Percentiles rank a stretch among this genome's conserved stretches.
Conservation (phyloP, 2,113 vertebrate species). For the Actenoides lindsayi region DNA sequence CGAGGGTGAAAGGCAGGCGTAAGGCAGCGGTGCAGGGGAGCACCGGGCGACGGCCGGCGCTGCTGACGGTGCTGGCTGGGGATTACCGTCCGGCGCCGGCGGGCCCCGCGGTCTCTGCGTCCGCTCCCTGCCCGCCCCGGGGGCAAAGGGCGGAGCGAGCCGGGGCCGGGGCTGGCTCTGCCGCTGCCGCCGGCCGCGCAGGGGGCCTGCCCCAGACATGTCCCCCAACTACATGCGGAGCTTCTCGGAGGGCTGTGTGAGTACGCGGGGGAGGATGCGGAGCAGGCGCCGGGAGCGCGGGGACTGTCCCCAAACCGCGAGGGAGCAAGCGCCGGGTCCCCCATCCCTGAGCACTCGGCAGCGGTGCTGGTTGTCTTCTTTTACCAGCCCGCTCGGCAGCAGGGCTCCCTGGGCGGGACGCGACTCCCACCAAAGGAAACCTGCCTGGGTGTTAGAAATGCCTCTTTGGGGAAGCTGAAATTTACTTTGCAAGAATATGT, state of each 20-base stretch:
- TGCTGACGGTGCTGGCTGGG: not conserved
- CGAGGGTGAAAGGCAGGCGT: not conserved
- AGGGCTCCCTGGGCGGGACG: not conserved
- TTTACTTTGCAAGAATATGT: not conserved
- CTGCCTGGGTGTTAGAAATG: not conserved
- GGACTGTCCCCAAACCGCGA: not conserved
- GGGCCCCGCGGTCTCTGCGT: not conserved
- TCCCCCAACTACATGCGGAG: slow-evolving; percentile 89
- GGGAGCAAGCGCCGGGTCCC: not conserved
- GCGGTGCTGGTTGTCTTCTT: not conserved
- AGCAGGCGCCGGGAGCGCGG: not conserved
- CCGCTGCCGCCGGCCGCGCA: slow-evolving; percentile 3
- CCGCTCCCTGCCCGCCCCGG: not conserved
- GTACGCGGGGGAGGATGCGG: slow-evolving; percentile 50
- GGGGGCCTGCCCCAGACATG: slow-evolving; percentile 71
- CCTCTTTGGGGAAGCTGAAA: not conserved
- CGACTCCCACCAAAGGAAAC: not conserved
- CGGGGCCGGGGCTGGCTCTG: not conserved
- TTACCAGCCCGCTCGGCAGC: too few species aligned
- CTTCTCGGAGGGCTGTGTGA: slow-evolving; percentile 91
- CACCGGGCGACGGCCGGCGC: not conserved
- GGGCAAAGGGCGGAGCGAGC: slow-evolving; percentile 72
- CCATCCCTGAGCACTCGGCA: not conserved
- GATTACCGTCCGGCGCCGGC: not conserved
- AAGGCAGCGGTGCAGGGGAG: not conserved